Conservation (phyloP, 2,888 invertebrate genomes). For the Harmothoe impar region DNA sequence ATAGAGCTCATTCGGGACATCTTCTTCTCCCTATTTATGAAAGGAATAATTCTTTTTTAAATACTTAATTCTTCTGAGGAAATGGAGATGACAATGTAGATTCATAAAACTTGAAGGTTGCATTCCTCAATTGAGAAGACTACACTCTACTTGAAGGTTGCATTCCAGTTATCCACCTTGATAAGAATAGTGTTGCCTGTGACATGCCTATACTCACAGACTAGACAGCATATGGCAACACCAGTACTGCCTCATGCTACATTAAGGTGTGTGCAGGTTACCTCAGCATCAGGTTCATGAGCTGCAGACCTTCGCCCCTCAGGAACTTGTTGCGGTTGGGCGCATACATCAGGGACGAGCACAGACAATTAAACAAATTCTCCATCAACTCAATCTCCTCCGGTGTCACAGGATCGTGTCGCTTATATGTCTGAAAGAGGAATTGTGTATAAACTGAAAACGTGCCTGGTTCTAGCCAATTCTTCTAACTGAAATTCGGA, state of each 20-base stretch:
- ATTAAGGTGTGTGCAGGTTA: constrained; percentile 79
- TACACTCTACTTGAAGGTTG: too few relatives aligned
- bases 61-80: neutral
- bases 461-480: too few relatives aligned
- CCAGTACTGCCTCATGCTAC: too few relatives aligned
- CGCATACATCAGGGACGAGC: constrained; percentile 93
- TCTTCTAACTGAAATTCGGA: neutral
- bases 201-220: too few relatives aligned
- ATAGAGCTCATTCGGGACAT: constrained; percentile 93
- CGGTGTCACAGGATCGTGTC: constrained; percentile 94
- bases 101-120: too few relatives aligned
- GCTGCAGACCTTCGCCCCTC: constrained; percentile 97
- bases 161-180: too few relatives aligned
- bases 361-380: constrained; percentile 97
- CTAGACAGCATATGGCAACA: too few relatives aligned
- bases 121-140: too few relatives aligned
- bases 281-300: constrained; percentile 99
- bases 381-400: constrained; percentile 99
- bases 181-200: too few relatives aligned
- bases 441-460: neutral
- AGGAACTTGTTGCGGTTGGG: constrained; percentile 95
- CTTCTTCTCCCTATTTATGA: constrained; percentile 92
- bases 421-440: constrained; percentile 90
- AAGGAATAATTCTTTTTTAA: neutral
- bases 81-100: too few relatives aligned